Evolutionary conservation across 2,888 invertebrate species (phyloP).

Genomic region (Eulithis prunata): DNA sequence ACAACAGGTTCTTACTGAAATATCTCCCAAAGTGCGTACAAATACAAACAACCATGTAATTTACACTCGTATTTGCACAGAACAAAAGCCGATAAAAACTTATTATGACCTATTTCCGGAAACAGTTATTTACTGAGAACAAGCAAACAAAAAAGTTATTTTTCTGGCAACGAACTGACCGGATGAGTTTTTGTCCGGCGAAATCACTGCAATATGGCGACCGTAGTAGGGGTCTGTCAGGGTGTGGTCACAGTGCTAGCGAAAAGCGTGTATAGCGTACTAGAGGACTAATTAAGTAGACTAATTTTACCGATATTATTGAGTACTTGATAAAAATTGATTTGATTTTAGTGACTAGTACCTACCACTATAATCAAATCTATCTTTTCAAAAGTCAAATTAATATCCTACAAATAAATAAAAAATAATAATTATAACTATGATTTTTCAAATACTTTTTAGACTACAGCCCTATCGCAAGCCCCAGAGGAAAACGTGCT

Average conservation of each 20-base stretch:
- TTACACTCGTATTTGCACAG: conserved; percentile 5
- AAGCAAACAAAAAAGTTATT: conserved; percentile 30
- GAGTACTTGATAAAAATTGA: too few species aligned
- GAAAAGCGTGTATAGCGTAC: not conserved
- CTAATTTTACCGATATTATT: too few species aligned
- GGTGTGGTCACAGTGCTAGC: conserved; percentile 10
- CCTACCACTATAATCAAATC: too few species aligned
- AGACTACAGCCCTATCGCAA: too few species aligned
- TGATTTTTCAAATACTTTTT: too few species aligned
- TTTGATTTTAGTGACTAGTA: too few species aligned
- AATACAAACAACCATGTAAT: conserved; percentile 1
- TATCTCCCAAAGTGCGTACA: not conserved
- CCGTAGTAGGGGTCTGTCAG: conserved; percentile 27
- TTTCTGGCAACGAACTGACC: conserved; percentile 29
- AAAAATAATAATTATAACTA: too few species aligned
- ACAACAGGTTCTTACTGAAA: not conserved
- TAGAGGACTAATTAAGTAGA: too few species aligned
- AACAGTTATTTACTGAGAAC: conserved; percentile 19
- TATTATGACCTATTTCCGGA: conserved; percentile 18
- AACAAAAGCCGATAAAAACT: conserved; percentile 18
- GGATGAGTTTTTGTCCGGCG: conserved; percentile 34
- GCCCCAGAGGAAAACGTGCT: too few species aligned
- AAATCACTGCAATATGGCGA: conserved; percentile 34
- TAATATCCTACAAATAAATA: too few species aligned
- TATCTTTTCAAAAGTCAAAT: too few species aligned